phyloP scores from a whole-genome alignment of 2,113 vertebrate species.

The Psammodynastes pulverulentus region DNA sequence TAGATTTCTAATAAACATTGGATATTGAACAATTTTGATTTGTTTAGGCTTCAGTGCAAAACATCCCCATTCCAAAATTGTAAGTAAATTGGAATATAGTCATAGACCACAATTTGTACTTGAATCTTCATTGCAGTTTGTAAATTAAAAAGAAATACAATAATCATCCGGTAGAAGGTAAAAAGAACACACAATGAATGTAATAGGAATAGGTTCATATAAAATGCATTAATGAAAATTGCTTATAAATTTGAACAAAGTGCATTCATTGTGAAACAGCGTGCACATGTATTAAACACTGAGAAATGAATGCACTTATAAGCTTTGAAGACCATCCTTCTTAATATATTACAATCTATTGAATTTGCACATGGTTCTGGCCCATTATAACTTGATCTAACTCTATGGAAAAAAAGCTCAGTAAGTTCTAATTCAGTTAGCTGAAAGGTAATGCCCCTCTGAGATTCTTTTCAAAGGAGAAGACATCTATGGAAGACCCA shows the following conservation, averaged over 20 bases:
- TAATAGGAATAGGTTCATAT: not conserved
- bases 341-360: not conserved
- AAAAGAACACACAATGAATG: not conserved
- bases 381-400: not conserved
- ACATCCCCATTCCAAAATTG: not conserved
- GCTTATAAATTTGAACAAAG: not conserved
- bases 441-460: not conserved
- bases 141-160: not conserved
- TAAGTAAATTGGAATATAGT: not conserved
- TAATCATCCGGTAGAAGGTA: not conserved
- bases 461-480: not conserved
- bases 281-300: not conserved
- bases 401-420: not conserved
- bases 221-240: not conserved
- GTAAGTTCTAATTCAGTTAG: not conserved
- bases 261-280: not conserved
- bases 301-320: not conserved
- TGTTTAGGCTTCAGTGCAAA: not conserved
- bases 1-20: not conserved
- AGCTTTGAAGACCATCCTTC: not conserved
- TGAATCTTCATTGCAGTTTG: not conserved
- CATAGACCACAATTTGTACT: not conserved
- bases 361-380: not conserved
- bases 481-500: not conserved
- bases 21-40: not conserved